Conservation (phyloP, 2,113 vertebrate species). For the Pipa parva region DNA sequence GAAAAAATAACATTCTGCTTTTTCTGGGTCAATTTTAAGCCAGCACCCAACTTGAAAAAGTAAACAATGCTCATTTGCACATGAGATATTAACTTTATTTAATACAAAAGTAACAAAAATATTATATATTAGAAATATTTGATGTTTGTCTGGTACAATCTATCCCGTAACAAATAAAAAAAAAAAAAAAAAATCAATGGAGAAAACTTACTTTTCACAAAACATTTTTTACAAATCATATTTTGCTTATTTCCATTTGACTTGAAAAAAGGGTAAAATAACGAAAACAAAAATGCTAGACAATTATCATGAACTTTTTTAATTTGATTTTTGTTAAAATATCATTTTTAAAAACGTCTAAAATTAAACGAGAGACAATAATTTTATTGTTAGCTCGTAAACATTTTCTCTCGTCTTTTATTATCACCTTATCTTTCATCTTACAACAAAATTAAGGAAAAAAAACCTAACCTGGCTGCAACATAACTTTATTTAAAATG, state of each 20-base stretch:
- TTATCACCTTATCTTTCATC: too few species aligned
- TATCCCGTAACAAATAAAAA: slow-evolving; percentile 59
- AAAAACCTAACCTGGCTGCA: too few species aligned
- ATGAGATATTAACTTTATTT: slow-evolving; percentile 23
- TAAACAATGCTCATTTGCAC: slow-evolving; percentile 22
- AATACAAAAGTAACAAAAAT: slow-evolving; percentile 48
- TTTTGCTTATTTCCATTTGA: slow-evolving; percentile 75
- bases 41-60: slow-evolving; percentile 11
- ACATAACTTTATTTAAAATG: too few species aligned
- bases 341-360: too few species aligned
- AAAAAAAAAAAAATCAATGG: slow-evolving; percentile 44
- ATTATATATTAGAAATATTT: slow-evolving; percentile 47
- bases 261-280: slow-evolving; percentile 42
- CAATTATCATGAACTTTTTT: too few species aligned
- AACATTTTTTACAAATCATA: slow-evolving; percentile 66
- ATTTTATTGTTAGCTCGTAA: too few species aligned
- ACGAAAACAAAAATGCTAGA: background rate
- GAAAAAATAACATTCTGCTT: slow-evolving; percentile 6
- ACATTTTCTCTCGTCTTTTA: too few species aligned
- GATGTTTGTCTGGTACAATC: slow-evolving; percentile 57
- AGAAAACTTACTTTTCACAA: slow-evolving; percentile 45
- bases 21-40: slow-evolving; percentile 2
- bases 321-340: too few species aligned
- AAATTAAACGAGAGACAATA: too few species aligned
- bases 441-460: too few species aligned